Evolutionary conservation across 2,888 invertebrate genomes (phyloP).

Genomic region (Drosophila paranaensis): DNA sequence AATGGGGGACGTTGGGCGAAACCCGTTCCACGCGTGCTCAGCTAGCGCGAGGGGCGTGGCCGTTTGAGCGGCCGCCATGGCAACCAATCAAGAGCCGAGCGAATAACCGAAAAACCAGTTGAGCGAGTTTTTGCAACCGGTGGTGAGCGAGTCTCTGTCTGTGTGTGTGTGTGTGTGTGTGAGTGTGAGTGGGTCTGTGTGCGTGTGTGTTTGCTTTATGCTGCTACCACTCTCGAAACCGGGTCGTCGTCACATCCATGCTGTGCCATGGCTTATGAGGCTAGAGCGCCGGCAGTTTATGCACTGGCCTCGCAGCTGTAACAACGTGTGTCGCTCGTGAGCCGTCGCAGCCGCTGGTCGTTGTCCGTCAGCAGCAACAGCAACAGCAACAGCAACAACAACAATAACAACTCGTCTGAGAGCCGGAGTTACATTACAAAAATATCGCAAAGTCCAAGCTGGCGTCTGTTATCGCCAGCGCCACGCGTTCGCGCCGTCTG

Average conservation of each 20-base stretch:
- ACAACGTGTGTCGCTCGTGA: slow-evolving; percentile 71
- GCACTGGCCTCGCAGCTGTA: slow-evolving; percentile 78
- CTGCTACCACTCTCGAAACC: slow-evolving; percentile 59
- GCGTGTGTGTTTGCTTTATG: slow-evolving; percentile 52
- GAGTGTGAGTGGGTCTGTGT: neutral
- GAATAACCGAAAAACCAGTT: slow-evolving; percentile 62
- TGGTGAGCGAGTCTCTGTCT: slow-evolving; percentile 16
- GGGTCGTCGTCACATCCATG: slow-evolving; percentile 61
- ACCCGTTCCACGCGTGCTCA: slow-evolving; percentile 62
- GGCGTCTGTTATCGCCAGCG: slow-evolving; percentile 56
- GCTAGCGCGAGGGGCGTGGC: slow-evolving; percentile 62
- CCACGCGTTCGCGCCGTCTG: slow-evolving; percentile 62
- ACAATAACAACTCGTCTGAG: slow-evolving; percentile 14
- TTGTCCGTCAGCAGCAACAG: slow-evolving; percentile 13
- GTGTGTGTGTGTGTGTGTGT: slow-evolving; percentile 7
- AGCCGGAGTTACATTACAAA: slow-evolving; percentile 12
- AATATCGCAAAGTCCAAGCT: slow-evolving; percentile 26
- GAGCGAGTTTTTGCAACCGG: slow-evolving; percentile 61
- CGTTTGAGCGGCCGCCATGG: slow-evolving; percentile 56
- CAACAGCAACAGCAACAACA: neutral
- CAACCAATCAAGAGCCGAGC: slow-evolving; percentile 77
- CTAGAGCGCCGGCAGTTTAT: slow-evolving; percentile 73
- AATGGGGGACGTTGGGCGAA: slow-evolving; percentile 75
- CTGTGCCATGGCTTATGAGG: slow-evolving; percentile 41
- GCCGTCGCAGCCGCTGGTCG: slow-evolving; percentile 44